Base-by-base conservation (phyloP, 30 jellyfish, hydroid and myxozoan genomes). In the Aurelia sp. region DNA sequence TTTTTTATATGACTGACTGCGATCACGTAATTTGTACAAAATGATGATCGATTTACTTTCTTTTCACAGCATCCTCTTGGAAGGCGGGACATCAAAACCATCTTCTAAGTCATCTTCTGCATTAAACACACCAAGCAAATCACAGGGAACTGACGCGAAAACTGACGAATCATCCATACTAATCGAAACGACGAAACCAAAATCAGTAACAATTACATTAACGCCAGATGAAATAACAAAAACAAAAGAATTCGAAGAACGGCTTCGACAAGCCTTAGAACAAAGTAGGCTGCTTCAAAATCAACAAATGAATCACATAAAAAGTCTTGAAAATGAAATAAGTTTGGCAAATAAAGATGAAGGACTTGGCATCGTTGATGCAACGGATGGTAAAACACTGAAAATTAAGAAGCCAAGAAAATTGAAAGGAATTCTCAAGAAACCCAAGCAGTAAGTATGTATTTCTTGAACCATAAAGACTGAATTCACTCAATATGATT, bases 141-240 rank as follows among this genome's bases (percentile, higher is more conserved):
- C 27, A 30, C 44, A 13, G 30, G 71, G n/a, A 79, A 33, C 81
- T n/a, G n/a, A 27, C 9, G 21, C 13, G 69, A 20, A 37, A 16
- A 13, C 70, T 16, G 48, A 79, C 15, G 57, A 51, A 30, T 44
- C 55, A 44, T 44, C 55, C 15, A 44, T 16, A 9, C 55, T 44
- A 44, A 19, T 13, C 19, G 69, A 19, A 13, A 12, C 72, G 61
- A 16, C 67, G 65, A 86, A 37, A 23, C 80, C 96, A 12, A 51
- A 70, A 11, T 52, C 90, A 30, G 81, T 86, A 15, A 48, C 96
- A 60, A 77, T 86, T 44, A 27, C 85, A 15, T 60, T 86, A 12
- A 95, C 99, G 23, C 99, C 99, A 0, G 99, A 95, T 53, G 99
- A 95, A 55, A 20, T 86, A 16, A 64, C 97, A 35, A 82, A 96